These are phyloP conservation scores for Pygoscelis adeliae DNA, from an alignment of 2,113 vertebrate genomes.

Conservation along the genomic window DNA sequence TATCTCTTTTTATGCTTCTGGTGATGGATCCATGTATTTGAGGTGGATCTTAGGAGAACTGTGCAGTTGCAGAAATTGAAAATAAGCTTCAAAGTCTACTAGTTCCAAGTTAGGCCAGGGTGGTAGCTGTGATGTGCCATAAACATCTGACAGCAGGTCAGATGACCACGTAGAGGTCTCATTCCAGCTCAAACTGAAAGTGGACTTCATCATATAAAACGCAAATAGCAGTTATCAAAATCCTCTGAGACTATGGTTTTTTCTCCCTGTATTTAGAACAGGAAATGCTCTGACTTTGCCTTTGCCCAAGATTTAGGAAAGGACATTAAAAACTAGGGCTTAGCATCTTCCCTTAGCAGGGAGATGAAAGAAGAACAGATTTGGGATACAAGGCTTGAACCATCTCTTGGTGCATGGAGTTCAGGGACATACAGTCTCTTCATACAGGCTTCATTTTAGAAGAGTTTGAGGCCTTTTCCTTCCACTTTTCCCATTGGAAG, in stretches of 20 bases:
- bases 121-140: background rate
- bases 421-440: background rate
- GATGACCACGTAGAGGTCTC: background rate
- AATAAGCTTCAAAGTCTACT: background rate
- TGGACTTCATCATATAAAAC: background rate
- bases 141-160: background rate
- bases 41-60: background rate
- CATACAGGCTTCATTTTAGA: background rate
- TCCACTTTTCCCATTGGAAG: background rate
- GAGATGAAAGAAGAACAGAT: background rate
- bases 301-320: background rate
- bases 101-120: background rate
- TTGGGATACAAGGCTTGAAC: background rate
- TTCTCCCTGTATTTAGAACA: background rate
- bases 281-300: background rate
- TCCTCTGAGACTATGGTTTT: background rate
- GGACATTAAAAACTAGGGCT: background rate
- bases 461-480: background rate
- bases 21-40: background rate
- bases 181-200: background rate
- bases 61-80: background rate
- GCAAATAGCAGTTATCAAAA: background rate
- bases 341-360: background rate
- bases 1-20: background rate
- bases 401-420: background rate